Percentiles rank a stretch among this genome's conserved stretches.
phyloP scores from a whole-genome alignment of 1,140 invertebrate species.

The Drosophila repleta region DNA sequence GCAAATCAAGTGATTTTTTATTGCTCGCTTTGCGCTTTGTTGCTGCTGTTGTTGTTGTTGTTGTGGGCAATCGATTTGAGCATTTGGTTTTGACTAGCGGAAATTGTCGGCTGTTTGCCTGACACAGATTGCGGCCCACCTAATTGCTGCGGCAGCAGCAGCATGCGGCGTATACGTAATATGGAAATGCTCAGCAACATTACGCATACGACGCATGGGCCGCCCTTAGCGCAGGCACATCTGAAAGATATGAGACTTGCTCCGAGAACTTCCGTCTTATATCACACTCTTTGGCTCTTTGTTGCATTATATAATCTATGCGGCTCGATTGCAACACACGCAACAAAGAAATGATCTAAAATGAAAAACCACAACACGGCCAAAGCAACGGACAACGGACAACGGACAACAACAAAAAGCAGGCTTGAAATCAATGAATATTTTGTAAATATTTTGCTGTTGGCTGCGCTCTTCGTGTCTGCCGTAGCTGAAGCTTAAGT shows the following conservation, averaged over 20 bases:
- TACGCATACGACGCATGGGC: constrained; percentile 55
- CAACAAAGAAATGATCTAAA: constrained; percentile 48
- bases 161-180: constrained; percentile 43
- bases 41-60: constrained; percentile 5
- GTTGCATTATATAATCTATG: constrained; percentile 46
- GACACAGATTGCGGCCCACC: constrained; percentile 48
- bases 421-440: constrained; percentile 71
- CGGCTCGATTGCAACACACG: constrained; percentile 30
- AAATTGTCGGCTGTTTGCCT: constrained; percentile 29
- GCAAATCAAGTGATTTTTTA: constrained; percentile 66
- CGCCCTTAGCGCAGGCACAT: neutral
- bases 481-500: constrained; percentile 38
- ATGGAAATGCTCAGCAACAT: constrained; percentile 25
- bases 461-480: constrained; percentile 21
- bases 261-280: constrained; percentile 2
- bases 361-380: constrained; percentile 34
- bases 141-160: constrained; percentile 39
- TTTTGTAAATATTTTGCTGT: constrained; percentile 65
- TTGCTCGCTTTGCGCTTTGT: constrained; percentile 40
- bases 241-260: too few species aligned
- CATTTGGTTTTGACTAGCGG: constrained; percentile 31
- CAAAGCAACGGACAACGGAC: constrained; percentile 13
- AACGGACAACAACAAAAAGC: constrained; percentile 29
- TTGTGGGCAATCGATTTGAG: constrained; percentile 28
- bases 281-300: constrained; percentile 1